Evolutionary conservation across 1,140 invertebrate genomes (phyloP), one percentile per base, ranked within the genome.

Genomic region (Epicauta chinensis): DNA sequence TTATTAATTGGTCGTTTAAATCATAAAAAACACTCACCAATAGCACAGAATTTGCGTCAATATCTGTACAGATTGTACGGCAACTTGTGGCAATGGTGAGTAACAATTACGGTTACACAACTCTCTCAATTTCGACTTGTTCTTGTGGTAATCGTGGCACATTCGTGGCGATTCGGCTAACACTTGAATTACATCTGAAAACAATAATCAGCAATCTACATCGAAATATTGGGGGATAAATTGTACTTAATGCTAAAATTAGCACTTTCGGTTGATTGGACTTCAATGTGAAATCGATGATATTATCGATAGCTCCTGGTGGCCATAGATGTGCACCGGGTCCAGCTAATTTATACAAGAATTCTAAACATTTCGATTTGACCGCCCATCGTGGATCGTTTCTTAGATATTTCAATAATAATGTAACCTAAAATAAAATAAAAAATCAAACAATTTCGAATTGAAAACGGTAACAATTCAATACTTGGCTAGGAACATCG

Each of bases 401-500:
- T n/a, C 69, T 68, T 3, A 84, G 66, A 63, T 79, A 77, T 10
- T 73, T 66, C 29, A 84, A 65, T 15, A 86, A 62, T 30, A 84
- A 68, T 38, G 72, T 61, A 2, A 84, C 75, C 76, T 82, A 57
- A 23, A 58, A 52, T 38, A 57, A 50, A 38, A 15, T 13, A 39
- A 15, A 29, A 13, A 12, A 14, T 14, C 15, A 17, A 31, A 46
- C 0, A 38, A 36, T 39, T 45, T 30, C 12, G 9, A 5, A 0
- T 1, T 14, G 2, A 35, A 35, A 51, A 16, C 10, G 2, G 2
- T 32, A 5, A 31, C 14, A 15, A 16, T 29, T 6, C 23, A 12
- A 46, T 55, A 93, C 89, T 76, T 97, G 95, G 59, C 84, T 83
- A 6, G 91, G 88, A 38, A 97, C 86, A 73, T 94, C 87, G 1